Percentiles rank a stretch among this genome's conserved stretches.
phyloP scores from a whole-genome alignment of 2,113 vertebrate genomes.

The Xenopus laevis region DNA sequence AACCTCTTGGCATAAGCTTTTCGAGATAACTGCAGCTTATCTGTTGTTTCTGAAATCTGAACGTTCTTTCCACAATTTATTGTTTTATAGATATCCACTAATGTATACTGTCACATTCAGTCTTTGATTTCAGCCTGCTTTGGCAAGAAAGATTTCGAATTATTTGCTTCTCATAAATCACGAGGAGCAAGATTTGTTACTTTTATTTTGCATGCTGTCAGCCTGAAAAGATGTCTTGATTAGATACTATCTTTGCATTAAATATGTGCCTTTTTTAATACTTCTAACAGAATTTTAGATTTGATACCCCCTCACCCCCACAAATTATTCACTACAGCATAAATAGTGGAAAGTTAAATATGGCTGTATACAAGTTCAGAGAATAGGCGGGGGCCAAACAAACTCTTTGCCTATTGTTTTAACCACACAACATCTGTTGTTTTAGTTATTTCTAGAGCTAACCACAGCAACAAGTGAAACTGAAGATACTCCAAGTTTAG shows the following conservation, averaged over 20 bases:
- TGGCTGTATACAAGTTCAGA: too few species aligned
- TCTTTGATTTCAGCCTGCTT: not conserved
- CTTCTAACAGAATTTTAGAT: too few species aligned
- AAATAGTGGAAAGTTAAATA: too few species aligned
- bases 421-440: too few species aligned
- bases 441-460: too few species aligned
- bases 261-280: too few species aligned
- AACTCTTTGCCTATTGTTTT: too few species aligned
- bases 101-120: constrained; percentile 5
- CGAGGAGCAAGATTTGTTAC: constrained; percentile 21
- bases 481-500: too few species aligned
- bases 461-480: too few species aligned
- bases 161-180: constrained; percentile 31
- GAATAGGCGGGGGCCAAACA: too few species aligned
- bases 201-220: constrained; percentile 11
- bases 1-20: constrained; percentile 8
- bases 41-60: constrained; percentile 10
- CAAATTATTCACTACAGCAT: too few species aligned
- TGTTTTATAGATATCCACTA: constrained; percentile 36
- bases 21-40: constrained; percentile 11
- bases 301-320: too few species aligned
- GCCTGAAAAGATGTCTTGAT: constrained; percentile 9
- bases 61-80: constrained; percentile 24
- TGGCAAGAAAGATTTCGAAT: constrained; percentile 8
- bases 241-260: constrained; percentile 10